These are phyloP conservation scores for Diplolepis rosae DNA, from an alignment of 2,888 invertebrate species.

Conservation along the genomic window DNA sequence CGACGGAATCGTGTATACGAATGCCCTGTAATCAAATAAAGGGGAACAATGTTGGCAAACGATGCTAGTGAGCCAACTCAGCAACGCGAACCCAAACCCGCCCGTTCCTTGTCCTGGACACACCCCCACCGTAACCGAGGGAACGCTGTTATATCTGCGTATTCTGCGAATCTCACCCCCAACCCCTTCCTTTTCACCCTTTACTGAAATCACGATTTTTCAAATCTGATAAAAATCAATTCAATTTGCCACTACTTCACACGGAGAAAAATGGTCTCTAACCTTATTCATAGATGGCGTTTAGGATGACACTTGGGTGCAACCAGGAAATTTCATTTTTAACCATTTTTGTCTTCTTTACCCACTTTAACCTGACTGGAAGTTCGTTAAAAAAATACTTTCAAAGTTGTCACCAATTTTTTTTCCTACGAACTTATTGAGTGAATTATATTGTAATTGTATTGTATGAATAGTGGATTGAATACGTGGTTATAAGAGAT, in stretches of 20 bases:
- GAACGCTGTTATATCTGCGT: constrained; percentile 47
- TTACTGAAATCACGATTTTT: background rate
- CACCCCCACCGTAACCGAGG: constrained; percentile 71
- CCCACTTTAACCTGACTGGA: no score
- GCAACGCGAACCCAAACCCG: constrained; percentile 71
- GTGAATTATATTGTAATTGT: no score
- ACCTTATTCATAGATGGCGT: no score
- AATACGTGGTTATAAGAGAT: no score
- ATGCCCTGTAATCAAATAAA: constrained; percentile 73
- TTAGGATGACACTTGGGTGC: no score
- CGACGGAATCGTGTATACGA: constrained; percentile 70
- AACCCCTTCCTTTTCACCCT: background rate
- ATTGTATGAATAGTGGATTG: no score
- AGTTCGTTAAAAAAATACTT: no score
- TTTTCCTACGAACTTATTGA: no score
- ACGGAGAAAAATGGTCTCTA: no score
- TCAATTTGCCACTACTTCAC: background rate
- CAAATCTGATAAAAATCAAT: constrained; percentile 7
- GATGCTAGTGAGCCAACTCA: constrained; percentile 65
- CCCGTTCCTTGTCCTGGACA: constrained; percentile 74
- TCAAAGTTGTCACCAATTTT: no score
- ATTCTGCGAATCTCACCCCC: constrained; percentile 39
- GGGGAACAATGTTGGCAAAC: constrained; percentile 71
- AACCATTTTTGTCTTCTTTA: no score
- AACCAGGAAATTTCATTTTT: no score